Conservation (phyloP, 2,113 vertebrate species). For the Theropithecus gelada region DNA sequence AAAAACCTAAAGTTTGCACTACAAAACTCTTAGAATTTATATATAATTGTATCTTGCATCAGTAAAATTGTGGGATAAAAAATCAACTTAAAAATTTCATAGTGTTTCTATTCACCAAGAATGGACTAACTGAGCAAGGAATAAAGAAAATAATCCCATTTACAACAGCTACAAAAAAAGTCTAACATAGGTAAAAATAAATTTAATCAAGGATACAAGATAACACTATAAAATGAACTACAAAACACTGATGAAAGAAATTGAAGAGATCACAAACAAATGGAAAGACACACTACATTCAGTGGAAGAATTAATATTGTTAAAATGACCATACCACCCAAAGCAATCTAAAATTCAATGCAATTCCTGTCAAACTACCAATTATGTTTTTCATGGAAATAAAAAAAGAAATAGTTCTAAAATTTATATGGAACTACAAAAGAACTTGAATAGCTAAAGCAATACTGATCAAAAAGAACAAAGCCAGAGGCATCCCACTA, state of each 20-base stretch:
- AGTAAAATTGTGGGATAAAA: not conserved
- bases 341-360: not conserved
- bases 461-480: not conserved
- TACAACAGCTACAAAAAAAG: not conserved
- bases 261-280: not conserved
- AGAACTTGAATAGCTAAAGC: not conserved
- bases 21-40: not conserved
- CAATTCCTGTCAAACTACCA: not conserved
- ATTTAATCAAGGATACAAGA: not conserved
- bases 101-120: not conserved
- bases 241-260: not conserved
- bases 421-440: not conserved
- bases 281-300: not conserved
- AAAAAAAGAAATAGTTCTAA: not conserved
- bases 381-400: not conserved
- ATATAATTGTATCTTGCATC: too few relatives aligned
- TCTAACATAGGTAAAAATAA: not conserved
- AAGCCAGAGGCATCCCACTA: not conserved
- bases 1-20: not conserved
- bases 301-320: not conserved
- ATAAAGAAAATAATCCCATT: not conserved
- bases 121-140: not conserved
- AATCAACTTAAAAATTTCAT: not conserved
- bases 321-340: not conserved
- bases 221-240: not conserved